These are phyloP conservation scores for Bos indicus DNA, from an alignment of 2,113 vertebrate species.

Conservation along the genomic window DNA sequence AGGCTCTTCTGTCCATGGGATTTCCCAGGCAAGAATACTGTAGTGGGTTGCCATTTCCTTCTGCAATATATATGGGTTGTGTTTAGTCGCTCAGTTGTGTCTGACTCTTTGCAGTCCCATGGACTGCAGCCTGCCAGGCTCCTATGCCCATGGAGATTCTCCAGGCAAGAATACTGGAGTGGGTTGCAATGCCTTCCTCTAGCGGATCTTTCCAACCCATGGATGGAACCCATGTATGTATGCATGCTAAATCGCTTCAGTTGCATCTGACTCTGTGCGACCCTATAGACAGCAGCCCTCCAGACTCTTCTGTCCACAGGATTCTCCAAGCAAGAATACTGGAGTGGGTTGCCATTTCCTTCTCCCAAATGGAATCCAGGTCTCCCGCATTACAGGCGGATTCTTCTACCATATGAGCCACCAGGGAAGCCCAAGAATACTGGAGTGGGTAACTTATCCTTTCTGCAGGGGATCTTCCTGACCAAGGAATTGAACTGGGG, in stretches of 20 bases:
- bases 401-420: neutral
- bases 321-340: neutral
- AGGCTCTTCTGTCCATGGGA: neutral
- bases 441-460: neutral
- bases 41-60: neutral
- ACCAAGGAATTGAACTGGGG: neutral
- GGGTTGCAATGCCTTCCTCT: neutral
- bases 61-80: neutral
- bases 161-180: neutral
- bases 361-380: neutral
- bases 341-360: neutral
- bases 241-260: neutral
- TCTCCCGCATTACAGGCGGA: neutral
- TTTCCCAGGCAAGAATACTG: neutral
- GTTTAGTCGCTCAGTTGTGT: neutral
- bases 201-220: neutral
- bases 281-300: neutral
- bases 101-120: neutral
- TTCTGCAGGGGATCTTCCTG: neutral
- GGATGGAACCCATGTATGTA: neutral
- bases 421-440: neutral
- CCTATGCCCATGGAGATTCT: neutral
- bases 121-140: neutral
- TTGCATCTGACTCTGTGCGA: neutral
- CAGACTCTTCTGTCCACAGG: neutral